phyloP scores from a whole-genome alignment of 2,888 invertebrate species.

The Melipona beecheii region DNA sequence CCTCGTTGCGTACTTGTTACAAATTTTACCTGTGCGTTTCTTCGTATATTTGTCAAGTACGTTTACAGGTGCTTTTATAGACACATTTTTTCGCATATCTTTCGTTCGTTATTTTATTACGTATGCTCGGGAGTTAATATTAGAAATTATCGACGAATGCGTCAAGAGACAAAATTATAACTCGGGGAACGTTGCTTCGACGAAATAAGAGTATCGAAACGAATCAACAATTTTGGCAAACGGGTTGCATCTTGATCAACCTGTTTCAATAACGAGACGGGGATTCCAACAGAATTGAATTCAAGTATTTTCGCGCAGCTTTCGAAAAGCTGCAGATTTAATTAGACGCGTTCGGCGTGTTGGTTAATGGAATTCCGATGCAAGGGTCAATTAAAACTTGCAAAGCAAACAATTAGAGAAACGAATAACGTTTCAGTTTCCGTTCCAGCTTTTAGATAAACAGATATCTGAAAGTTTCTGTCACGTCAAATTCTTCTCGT shows the following conservation, averaged over 20 bases:
- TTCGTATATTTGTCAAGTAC: background rate
- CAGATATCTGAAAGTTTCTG: background rate
- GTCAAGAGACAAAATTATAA: no score
- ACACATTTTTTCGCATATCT: no score
- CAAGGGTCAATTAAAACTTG: constrained; percentile 32
- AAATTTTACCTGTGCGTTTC: constrained; percentile 1
- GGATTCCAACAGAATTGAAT: background rate
- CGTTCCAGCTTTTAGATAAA: background rate
- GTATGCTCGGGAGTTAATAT: no score
- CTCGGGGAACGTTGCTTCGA: no score
- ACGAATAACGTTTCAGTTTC: background rate
- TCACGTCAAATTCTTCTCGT: background rate
- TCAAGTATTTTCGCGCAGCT: background rate
- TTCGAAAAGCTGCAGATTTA: background rate
- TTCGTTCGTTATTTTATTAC: no score
- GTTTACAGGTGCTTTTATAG: no score
- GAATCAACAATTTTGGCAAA: background rate
- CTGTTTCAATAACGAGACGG: background rate
- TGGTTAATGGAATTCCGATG: constrained; percentile 35
- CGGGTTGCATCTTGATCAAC: background rate
- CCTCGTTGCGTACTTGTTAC: constrained; percentile 3
- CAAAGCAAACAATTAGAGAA: constrained; percentile 9
- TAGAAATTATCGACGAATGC: no score
- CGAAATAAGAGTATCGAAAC: background rate
- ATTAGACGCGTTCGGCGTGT: constrained; percentile 27